These are phyloP conservation scores for Ooceraea biroi DNA, from an alignment of 1,140 invertebrate species.

Conservation along the genomic window DNA sequence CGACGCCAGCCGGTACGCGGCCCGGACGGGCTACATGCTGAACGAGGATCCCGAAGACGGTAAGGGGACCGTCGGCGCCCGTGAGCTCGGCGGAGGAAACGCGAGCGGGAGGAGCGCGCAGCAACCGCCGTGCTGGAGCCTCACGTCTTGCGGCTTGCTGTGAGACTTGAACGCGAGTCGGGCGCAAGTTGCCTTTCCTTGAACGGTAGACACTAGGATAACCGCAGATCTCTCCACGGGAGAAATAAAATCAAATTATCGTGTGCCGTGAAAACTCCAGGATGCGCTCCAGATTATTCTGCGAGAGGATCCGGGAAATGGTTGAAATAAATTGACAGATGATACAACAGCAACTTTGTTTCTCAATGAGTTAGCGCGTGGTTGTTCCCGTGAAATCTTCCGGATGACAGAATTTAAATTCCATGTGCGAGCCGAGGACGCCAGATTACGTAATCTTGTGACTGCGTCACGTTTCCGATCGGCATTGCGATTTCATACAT, in stretches of 20 bases:
- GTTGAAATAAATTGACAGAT: slow-evolving; percentile 33
- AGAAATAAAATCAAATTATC: too few relatives aligned
- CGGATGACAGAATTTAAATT: not conserved
- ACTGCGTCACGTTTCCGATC: too few relatives aligned
- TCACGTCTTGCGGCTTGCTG: slow-evolving; percentile 78
- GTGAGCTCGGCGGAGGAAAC: slow-evolving; percentile 50
- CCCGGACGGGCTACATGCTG: slow-evolving; percentile 53
- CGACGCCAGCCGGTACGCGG: slow-evolving; percentile 61
- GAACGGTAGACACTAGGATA: not conserved
- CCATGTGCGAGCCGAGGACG: too few relatives aligned
- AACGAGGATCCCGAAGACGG: slow-evolving; percentile 79
- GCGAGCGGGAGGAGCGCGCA: slow-evolving; percentile 60
- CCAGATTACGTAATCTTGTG: too few relatives aligned
- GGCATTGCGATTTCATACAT: too few relatives aligned
- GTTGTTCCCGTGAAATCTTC: slow-evolving; percentile 21
- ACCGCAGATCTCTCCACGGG: not conserved
- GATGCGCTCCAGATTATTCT: too few relatives aligned
- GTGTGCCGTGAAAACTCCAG: not conserved
- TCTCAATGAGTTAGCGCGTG: not conserved
- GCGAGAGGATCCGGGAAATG: not conserved
- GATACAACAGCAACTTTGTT: not conserved
- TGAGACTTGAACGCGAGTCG: slow-evolving; percentile 65
- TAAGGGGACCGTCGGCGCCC: slow-evolving; percentile 77
- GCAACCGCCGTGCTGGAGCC: slow-evolving; percentile 75
- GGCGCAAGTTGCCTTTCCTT: not conserved